Percentiles rank a stretch among this genome's conserved stretches.
phyloP scores from a whole-genome alignment of 35 echinoderm and acorn worm genomes.

The Heliocidaris erythrogramma region DNA sequence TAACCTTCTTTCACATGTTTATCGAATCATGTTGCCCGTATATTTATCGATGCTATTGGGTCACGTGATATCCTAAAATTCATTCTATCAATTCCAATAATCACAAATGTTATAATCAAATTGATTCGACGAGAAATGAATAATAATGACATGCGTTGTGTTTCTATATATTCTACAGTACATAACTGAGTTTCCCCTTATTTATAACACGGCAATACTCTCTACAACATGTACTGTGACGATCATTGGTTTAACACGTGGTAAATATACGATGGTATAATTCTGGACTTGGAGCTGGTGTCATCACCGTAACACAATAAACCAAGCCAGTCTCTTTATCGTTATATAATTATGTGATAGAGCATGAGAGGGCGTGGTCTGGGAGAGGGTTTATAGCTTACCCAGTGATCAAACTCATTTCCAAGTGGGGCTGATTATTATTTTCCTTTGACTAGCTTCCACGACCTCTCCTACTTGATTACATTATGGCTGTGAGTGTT shows the following conservation, averaged over 20 bases:
- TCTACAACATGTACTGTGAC: not conserved
- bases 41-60: too few relatives aligned
- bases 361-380: not conserved
- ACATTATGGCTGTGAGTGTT: conserved; percentile 30
- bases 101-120: too few relatives aligned
- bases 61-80: too few relatives aligned
- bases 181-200: not conserved
- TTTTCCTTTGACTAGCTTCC: not conserved
- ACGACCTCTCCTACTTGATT: not conserved
- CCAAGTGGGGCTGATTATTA: not conserved
- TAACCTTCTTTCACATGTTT: too few relatives aligned
- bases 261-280: not conserved
- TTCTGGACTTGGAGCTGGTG: not conserved
- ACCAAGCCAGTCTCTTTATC: conserved; percentile 16
- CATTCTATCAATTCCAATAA: too few relatives aligned
- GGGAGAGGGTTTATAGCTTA: not conserved
- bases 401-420: not conserved
- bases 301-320: not conserved
- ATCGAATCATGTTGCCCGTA: too few relatives aligned
- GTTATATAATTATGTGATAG: conserved; percentile 38
- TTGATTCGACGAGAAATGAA: too few relatives aligned
- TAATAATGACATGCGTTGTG: not conserved
- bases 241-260: conserved; percentile 17
- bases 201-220: not conserved
- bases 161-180: not conserved